Evolutionary conservation across 2,797 vertebrate genomes (phyloP), one percentile per base, ranked within the genome.

Genomic region (Anisognathus igniventris): DNA sequence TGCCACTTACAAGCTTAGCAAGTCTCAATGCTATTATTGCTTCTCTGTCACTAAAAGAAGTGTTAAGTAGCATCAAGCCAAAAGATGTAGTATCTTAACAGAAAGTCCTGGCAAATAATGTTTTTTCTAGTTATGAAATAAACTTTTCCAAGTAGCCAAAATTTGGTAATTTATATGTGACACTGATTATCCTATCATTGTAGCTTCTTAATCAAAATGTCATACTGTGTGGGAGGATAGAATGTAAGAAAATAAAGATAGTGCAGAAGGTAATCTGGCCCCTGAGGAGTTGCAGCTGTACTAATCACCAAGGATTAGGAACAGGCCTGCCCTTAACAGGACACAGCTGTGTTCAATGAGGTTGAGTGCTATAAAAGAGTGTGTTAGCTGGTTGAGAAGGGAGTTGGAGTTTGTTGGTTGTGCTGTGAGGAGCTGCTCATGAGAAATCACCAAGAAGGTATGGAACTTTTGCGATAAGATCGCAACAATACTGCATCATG

Each of bases 151-250:
- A 35, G 33, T 24, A 62, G 39, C 62, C 35, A 87, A 70, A 89
- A 87, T 73, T 28, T 64, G 81, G 51, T 73, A 58, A 61, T 62
- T 75, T 82, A 58, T 56, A 30, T 60, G 19, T 53, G 40, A 16
- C 25, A 66, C 25, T 53, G 37, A 67, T 89, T 87, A 82, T 70
- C 60, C 78, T 79, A 62, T 66, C 35, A 56, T 50, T 53, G 31
- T n/a, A 56, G 18, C 27, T 60, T 91, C 72, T 85, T 86, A 86
- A 85, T 92, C 67, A 91, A 90, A 93, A 80, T 83, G 60, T 56
- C 71, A 51, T 24, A 28, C 23, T 7, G 50, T 19, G 50, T 27
- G 28, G 27, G 28, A 7, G 50, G 11, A 30, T 6, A 19, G 28
- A 51, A 30, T 51, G 28, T 51, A 30, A 51, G 50, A 51, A 30